Evolutionary conservation across 1,140 invertebrate species (phyloP), one percentile per base, ranked within the genome.

Genomic region (Camponotus floridanus): DNA sequence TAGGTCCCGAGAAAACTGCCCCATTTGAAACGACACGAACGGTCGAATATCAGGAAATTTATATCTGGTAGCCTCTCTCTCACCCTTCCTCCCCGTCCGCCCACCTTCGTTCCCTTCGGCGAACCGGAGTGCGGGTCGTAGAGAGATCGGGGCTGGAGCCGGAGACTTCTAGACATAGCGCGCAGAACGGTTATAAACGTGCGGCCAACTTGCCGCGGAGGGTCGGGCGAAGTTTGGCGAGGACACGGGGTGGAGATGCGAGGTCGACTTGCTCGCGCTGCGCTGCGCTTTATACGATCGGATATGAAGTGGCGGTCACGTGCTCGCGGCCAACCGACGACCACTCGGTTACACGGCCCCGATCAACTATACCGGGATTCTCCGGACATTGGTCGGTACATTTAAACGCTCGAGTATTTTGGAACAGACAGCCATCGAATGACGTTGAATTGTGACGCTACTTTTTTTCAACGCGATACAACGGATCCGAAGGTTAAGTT

Each of bases 1-100:
- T 96, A 96, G 95, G 95, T 95, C 94, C 94, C 94, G 94, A 95
- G 95, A 95, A 96, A 96, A 96, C 95, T 96, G 95, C 95, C 95
- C 95, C 95, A 96, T 96, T 96, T 94, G 94, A 95, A 94, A 95
- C 95, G 95, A 96, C 95, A 95, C 95, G 94, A 95, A 94, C 95
- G 95, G 94, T 94, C 95, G 95, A 95, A 95, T 96, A 96, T 95
- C 95, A 93, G 95, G 92, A 95, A 96, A 96, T 96, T 96, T 96
- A 96, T 95, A 94, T 94, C 93, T 91, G 87, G 87, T 91, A 90
- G 91, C 88, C 90, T 87, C 87, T 76, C 83, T 59, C 73, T 64
- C 36, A 11, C 48, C 67, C 59, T 26, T 65, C 71, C 61, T 55
- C 39, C 9, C 15, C 48, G 31, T 61, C 74, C 78, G 51, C 62